These are phyloP conservation scores for Ispidina picta DNA, from an alignment of 2,797 vertebrate species.

Conservation along the genomic window DNA sequence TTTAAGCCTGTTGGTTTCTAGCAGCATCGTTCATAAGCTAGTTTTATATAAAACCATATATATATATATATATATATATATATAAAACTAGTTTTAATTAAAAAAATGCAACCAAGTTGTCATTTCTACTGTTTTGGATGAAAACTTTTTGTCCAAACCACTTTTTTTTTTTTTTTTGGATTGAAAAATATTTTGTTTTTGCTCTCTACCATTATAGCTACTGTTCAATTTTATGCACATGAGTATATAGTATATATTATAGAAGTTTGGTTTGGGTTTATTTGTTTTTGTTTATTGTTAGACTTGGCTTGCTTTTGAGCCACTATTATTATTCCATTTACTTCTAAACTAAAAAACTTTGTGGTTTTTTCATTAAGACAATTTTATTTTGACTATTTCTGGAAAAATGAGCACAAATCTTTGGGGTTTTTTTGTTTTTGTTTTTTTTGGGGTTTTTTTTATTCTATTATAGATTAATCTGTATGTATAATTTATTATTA, in stretches of 20 bases:
- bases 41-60: too few relatives aligned
- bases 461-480: background rate
- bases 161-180: background rate
- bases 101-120: background rate
- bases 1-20: background rate
- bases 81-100: background rate
- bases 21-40: rapidly evolving
- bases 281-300: background rate
- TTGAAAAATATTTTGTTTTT: background rate
- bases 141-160: background rate
- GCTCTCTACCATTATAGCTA: background rate
- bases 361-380: background rate
- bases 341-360: background rate
- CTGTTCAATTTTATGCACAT: background rate
- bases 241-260: too few relatives aligned
- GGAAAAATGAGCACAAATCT: background rate
- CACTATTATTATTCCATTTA: background rate
- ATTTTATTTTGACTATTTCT: background rate
- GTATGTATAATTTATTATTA: too few relatives aligned
- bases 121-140: background rate
- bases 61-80: too few relatives aligned
- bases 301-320: background rate
- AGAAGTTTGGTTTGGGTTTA: too few relatives aligned
- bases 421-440: too few relatives aligned
- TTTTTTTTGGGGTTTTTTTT: background rate